A percentile compares a stretch with the other conserved stretches of the same genome.
Conservation (phyloP, 2,888 invertebrate genomes). For the Alloplasta piceator region DNA sequence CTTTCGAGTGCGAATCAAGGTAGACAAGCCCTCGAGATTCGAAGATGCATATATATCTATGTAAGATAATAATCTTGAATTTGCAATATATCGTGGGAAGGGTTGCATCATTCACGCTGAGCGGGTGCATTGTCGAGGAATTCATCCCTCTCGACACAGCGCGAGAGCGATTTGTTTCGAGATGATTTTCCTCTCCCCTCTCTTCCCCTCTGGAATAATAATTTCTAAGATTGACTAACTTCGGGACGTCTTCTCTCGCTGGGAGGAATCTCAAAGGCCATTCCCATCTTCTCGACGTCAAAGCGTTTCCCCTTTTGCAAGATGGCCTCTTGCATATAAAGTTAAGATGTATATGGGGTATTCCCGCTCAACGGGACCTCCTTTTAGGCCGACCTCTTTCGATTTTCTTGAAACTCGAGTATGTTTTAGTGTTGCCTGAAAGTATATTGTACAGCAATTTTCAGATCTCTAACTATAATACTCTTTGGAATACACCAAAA, state of each 20-base stretch:
- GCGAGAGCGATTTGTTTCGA: slow-evolving; percentile 5
- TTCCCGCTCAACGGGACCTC: too few relatives aligned
- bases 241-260: slow-evolving; percentile 26
- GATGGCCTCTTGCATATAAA: too few relatives aligned
- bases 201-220: slow-evolving; percentile 17
- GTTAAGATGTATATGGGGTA: too few relatives aligned
- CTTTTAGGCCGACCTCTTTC: too few relatives aligned
- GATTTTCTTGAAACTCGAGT: too few relatives aligned
- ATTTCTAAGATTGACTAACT: slow-evolving; percentile 53
- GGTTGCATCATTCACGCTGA: slow-evolving; percentile 15
- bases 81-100: slow-evolving; percentile 12
- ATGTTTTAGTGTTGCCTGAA: too few relatives aligned
- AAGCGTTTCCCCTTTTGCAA: neutral
- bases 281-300: slow-evolving; percentile 14
- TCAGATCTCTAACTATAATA: too few relatives aligned
- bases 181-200: neutral
- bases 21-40: slow-evolving; percentile 1
- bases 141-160: neutral
- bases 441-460: too few relatives aligned
- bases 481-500: too few relatives aligned
- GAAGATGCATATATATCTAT: neutral
- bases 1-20: slow-evolving; percentile 39
- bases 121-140: slow-evolving; percentile 30
- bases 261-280: slow-evolving; percentile 28
- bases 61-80: slow-evolving; percentile 48